Evolutionary conservation across 2,888 invertebrate genomes (phyloP).

Genomic region (Volucella zonaria): DNA sequence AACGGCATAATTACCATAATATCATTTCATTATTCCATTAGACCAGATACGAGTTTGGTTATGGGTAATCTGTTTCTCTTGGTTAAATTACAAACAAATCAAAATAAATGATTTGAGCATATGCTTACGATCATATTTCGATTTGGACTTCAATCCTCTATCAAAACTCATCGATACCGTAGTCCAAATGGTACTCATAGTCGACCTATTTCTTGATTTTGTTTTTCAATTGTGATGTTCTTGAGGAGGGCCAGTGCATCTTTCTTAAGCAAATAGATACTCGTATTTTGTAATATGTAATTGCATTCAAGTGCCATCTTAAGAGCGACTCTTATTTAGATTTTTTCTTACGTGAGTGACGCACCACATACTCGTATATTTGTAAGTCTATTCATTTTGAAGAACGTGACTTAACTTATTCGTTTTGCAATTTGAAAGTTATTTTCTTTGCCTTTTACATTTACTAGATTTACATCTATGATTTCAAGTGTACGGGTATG

Average conservation of each 20-base stretch:
- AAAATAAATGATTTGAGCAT: neutral
- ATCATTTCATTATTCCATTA: neutral
- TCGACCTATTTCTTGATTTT: conserved; percentile 38
- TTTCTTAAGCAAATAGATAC: neutral
- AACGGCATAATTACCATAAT: too few species aligned
- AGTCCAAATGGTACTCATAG: conserved; percentile 7
- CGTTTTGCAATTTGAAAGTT: conserved; percentile 19
- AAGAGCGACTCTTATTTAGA: neutral
- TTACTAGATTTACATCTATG: neutral
- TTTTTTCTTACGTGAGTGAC: neutral
- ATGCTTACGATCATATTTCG: neutral
- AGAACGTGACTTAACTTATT: neutral
- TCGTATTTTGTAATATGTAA: neutral
- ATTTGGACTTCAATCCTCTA: neutral
- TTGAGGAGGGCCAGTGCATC: conserved; percentile 16
- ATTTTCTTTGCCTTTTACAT: conserved; percentile 10
- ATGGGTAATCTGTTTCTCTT: neutral
- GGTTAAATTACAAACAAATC: neutral
- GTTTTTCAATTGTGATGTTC: conserved; percentile 2
- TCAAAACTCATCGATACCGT: conserved; percentile 14
- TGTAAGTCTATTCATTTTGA: too few species aligned
- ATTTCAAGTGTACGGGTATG: conserved; percentile 9
- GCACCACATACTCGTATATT: neutral
- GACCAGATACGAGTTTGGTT: conserved; percentile 7
- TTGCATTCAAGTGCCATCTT: conserved; percentile 29